Percentiles rank a stretch among this genome's conserved stretches.
Conservation (phyloP, 2,797 vertebrate species). For the Meda fulgida region DNA sequence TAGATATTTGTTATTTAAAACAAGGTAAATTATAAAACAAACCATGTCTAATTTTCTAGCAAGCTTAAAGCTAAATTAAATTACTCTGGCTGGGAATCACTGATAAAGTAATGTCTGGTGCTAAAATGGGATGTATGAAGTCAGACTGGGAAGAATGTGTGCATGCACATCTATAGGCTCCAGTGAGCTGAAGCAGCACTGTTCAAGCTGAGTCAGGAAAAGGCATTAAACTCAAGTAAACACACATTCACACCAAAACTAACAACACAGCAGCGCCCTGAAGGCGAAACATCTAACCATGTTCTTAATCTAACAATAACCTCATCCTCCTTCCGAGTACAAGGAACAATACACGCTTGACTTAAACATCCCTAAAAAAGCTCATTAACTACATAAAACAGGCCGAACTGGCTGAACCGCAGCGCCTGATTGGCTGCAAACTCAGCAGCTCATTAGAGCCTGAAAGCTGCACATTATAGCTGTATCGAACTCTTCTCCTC, state of each 20-base stretch:
- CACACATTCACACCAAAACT: conserved; percentile 41
- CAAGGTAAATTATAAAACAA: neutral
- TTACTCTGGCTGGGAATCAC: neutral
- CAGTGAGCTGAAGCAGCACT: conserved; percentile 36
- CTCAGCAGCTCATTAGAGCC: conserved; percentile 22
- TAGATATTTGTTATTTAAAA: neutral
- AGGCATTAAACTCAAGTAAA: conserved; percentile 42
- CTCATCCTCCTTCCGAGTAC: neutral
- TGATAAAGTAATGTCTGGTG: conserved; percentile 12
- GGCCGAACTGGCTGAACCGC: conserved; percentile 27
- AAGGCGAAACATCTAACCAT: conserved; percentile 30
- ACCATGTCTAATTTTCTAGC: neutral
- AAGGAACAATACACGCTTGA: conserved; percentile 2
- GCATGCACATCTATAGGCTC: conserved; percentile 16
- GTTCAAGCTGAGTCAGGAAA: conserved; percentile 35
- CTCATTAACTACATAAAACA: conserved; percentile 37
- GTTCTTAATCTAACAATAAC: conserved; percentile 30
- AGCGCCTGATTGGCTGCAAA: conserved; percentile 32
- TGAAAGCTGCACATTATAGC: conserved; percentile 23
- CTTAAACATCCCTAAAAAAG: conserved; percentile 25
- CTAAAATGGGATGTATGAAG: conserved; percentile 1
- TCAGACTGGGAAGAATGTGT: conserved; percentile 1
- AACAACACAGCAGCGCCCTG: conserved; percentile 20
- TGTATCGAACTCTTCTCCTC: neutral
- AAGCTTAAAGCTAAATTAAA: neutral